Evolutionary conservation across 1,140 invertebrate species (phyloP).

Genomic region (Lepidostoma basale): DNA sequence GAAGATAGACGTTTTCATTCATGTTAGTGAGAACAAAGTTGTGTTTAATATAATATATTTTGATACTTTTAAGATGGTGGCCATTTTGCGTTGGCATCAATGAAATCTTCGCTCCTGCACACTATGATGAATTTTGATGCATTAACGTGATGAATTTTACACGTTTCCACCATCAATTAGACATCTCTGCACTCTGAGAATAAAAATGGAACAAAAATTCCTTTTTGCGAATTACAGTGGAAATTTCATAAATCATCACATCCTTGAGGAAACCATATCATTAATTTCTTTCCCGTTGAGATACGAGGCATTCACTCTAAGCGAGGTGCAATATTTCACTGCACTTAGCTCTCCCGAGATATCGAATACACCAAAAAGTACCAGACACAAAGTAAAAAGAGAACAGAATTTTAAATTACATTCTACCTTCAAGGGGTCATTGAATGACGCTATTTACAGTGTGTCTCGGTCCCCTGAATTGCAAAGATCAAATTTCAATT

Average conservation of each 20-base stretch:
- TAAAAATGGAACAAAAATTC: not conserved
- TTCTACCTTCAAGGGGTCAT: not conserved
- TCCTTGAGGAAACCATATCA: not conserved
- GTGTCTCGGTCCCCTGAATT: not conserved
- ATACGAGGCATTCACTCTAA: constrained; percentile 5
- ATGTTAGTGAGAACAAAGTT: too few relatives aligned
- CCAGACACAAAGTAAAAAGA: not conserved
- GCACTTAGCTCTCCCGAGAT: not conserved
- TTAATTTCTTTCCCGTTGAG: constrained; percentile 12
- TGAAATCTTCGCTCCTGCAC: too few relatives aligned
- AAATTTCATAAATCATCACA: constrained; percentile 12
- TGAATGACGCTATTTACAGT: not conserved
- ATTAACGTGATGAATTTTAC: not conserved
- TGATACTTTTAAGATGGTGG: too few relatives aligned
- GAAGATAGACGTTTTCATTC: too few relatives aligned
- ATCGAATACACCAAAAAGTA: not conserved
- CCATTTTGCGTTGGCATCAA: too few relatives aligned
- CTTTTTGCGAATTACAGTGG: not conserved
- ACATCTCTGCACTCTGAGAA: not conserved
- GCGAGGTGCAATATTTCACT: constrained; percentile 10
- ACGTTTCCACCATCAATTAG: not conserved
- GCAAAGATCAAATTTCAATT: not conserved
- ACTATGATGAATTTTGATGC: not conserved
- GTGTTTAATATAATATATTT: too few relatives aligned
- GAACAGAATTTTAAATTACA: too few relatives aligned